Evolutionary conservation across 2,113 vertebrate genomes (phyloP), one percentile per base, ranked within the genome.

Genomic region (Upupa epops): DNA sequence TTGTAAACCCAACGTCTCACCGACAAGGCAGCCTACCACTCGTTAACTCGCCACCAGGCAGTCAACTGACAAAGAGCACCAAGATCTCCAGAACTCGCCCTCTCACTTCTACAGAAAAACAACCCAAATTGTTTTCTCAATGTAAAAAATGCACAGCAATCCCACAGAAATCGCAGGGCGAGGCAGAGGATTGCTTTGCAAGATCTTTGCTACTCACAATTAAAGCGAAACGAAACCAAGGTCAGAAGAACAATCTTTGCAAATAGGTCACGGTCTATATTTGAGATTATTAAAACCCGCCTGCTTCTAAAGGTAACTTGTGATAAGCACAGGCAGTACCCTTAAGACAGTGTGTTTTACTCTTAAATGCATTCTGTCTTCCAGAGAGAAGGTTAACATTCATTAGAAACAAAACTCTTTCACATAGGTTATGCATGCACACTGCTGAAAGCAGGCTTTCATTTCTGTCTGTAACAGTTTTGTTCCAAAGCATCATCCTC

Each of bases 211-310:
- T 49, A 54, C 69, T 72, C 69, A 89, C 91, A 95, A 93, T 94
- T 95, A 95, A 96, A 96, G 78, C 59, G 94, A 96, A 96, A 94
- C 83, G n/a, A n/a, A n/a, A n/a, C n/a, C n/a, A 96, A 96, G 95
- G 95, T 93, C 81, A 86, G 88, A 93, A 86, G 88, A 93, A 73
- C 94, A 83, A 86, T 92, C 95, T 97, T 97, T 90, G 78, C 92
- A 97, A 96, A 96, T 97, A 96, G 95, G 96, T 96, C 96, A 96
- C 82, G 70, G 95, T 75, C 88, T 96, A 93, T 96, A 94, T 96
- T 95, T 96, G 76, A 79, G 94, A 91, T 87, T 86, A 93, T 79
- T 94, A 95, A 92, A 96, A 89, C 49, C 65, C 89, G 52, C 40
- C 77, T 94, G 84, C n/a, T 90, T 70, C 86, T 88, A 90, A 73